phyloP scores from a whole-genome alignment of 2,113 vertebrate genomes.

The Macquaria australasica region DNA sequence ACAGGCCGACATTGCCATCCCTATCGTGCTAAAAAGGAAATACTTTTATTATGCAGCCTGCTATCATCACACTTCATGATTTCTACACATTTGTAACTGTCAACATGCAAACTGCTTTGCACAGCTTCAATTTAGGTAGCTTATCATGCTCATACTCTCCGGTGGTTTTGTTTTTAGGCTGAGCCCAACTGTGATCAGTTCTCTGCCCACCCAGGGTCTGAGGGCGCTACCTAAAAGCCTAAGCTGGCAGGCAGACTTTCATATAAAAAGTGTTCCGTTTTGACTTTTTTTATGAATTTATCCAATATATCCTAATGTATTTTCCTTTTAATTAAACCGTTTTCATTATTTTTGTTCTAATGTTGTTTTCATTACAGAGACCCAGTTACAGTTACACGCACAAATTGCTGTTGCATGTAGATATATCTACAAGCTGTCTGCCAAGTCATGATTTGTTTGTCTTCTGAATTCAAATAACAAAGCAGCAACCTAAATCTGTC shows the following conservation, averaged over 20 bases:
- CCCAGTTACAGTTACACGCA: conserved; percentile 21
- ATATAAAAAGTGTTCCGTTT: background rate
- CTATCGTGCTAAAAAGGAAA: background rate
- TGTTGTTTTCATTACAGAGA: conserved; percentile 24
- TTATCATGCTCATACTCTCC: background rate
- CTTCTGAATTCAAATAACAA: conserved; percentile 57
- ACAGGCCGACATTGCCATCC: background rate
- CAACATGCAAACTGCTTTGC: background rate
- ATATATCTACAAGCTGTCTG: conserved; percentile 26
- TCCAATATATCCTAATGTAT: background rate
- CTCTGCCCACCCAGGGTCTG: background rate
- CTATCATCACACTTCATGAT: background rate
- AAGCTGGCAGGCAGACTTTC: background rate
- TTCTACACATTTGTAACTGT: background rate
- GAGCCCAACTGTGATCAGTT: background rate
- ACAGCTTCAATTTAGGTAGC: background rate
- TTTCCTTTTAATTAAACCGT: conserved; percentile 14
- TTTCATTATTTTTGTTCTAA: conserved; percentile 19
- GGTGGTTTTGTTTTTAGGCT: background rate
- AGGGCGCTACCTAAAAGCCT: background rate
- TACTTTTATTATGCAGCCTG: background rate
- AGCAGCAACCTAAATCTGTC: conserved; percentile 61
- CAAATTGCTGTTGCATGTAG: background rate
- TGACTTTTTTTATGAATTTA: background rate
- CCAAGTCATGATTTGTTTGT: conserved; percentile 47